Percentiles rank a stretch among this genome's conserved stretches.
phyloP scores from a whole-genome alignment of 2,797 vertebrate genomes.

The Spinus pinus region DNA sequence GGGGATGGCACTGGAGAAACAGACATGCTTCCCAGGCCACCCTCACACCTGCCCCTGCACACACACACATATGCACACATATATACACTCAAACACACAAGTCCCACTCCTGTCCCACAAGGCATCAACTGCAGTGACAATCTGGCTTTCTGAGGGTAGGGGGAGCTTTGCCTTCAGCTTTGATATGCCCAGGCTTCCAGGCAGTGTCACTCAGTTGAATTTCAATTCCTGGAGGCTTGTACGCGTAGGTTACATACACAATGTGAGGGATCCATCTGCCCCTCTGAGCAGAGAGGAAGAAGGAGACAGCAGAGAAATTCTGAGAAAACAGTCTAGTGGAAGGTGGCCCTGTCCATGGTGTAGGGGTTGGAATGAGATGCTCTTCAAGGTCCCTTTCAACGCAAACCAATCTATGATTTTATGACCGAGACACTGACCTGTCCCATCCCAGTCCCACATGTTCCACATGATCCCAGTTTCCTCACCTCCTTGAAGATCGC shows the following conservation, averaged over 20 bases:
- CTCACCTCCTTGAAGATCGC: slow-evolving; percentile 88
- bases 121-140: rapidly evolving
- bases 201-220: background rate
- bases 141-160: background rate
- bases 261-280: background rate
- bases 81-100: background rate
- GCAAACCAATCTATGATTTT: background rate
- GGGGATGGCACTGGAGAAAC: background rate
- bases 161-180: background rate
- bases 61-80: background rate
- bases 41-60: background rate
- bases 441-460: background rate
- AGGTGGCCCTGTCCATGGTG: background rate
- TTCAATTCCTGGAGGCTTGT: background rate
- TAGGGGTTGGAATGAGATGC: background rate
- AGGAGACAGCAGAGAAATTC: background rate
- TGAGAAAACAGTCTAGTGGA: background rate
- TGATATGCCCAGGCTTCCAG: background rate
- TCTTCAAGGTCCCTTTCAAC: background rate
- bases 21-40: background rate
- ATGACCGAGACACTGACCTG: background rate
- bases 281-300: background rate
- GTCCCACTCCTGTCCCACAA: background rate
- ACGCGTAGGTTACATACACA: rapidly evolving
- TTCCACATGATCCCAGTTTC: background rate